Base-by-base conservation (phyloP, 2,113 vertebrate genomes). In the Propithecus coquereli region DNA sequence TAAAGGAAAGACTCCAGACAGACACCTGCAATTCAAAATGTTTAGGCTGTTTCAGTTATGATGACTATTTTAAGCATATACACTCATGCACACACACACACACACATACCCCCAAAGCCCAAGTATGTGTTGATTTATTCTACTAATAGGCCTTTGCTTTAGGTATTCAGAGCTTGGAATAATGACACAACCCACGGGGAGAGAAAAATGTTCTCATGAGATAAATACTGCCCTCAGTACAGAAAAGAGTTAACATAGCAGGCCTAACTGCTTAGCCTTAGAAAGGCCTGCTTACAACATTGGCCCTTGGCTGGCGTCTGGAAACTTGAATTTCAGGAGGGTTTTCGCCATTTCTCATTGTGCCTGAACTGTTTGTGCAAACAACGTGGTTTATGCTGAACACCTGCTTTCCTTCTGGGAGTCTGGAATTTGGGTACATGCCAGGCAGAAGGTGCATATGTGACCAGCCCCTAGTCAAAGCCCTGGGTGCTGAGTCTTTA, bases 1-100 rank as follows among this genome's bases (percentile, higher is more conserved):
- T 57, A 84, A 88, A 91, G 85, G 70, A 91, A 97, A 94, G 57
- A 94, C 52, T 82, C 25, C 57, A 94, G 83, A 83, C 22, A 92
- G 71, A 87, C 37, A 80, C 70, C 61, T 90, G 47, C 68, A 95
- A 65, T 70, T 84, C 54, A 74, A 43, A 89, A 87, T 77, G n/a
- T 45, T 84, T 79, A 92, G 89, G 50, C 43, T 92, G 27, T 88
- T 47, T 94, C 61, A 82, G 12, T 34, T 57, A 52, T 61, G 45
- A 86, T 54, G n/a, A 76, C 61, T 77, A 89, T 61, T 94, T 93
- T 65, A 87, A 47, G 74, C 43, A 43, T 34, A 54, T 18, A 59
- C 16, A 22, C 17, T 43, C 45, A 52, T 52, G 66, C 37, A 30
- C 81, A n/a, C 37, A 88, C 30, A 63, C 5, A 25, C 10, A 27